Evolutionary conservation across 1,140 invertebrate genomes (phyloP).

Genomic region (Archivesica marissinica): DNA sequence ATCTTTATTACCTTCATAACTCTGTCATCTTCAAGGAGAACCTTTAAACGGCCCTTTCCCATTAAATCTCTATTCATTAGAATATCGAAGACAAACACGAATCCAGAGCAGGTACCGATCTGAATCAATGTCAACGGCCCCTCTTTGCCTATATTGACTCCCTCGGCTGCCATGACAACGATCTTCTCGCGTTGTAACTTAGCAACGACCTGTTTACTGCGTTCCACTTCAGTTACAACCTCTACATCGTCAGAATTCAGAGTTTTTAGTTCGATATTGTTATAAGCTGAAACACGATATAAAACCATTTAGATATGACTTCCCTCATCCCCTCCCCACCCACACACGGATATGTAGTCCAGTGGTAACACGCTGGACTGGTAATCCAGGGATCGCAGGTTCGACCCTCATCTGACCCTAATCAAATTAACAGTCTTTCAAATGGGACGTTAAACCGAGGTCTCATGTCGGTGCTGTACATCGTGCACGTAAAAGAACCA

Average conservation of each 20-base stretch:
- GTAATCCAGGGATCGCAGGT: too few species aligned
- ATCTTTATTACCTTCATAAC: conserved; percentile 44
- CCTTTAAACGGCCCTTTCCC: conserved; percentile 14
- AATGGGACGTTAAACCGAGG: too few species aligned
- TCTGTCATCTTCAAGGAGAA: conserved; percentile 30
- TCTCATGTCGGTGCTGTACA: too few species aligned
- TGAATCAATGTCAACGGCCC: conserved; percentile 59
- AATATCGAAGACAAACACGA: conserved; percentile 56
- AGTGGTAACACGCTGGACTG: too few species aligned
- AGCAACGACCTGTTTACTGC: conserved; percentile 42
- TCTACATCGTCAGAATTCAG: conserved; percentile 8
- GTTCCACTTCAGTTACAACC: conserved; percentile 27
- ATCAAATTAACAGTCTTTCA: too few species aligned
- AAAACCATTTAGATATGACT: not conserved
- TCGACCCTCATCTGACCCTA: too few species aligned
- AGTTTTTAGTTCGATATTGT: conserved; percentile 28
- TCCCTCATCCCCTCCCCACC: not conserved
- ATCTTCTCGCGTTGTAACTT: conserved; percentile 50
- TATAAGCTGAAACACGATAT: conserved; percentile 17
- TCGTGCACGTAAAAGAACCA: too few species aligned
- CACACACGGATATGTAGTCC: not conserved
- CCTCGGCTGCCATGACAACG: conserved; percentile 56
- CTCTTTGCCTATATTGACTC: conserved; percentile 50
- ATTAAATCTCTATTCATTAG: conserved; percentile 31
- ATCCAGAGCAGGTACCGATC: conserved; percentile 51